Evolutionary conservation across 2,113 vertebrate species (phyloP).

Genomic region (Theropithecus gelada): DNA sequence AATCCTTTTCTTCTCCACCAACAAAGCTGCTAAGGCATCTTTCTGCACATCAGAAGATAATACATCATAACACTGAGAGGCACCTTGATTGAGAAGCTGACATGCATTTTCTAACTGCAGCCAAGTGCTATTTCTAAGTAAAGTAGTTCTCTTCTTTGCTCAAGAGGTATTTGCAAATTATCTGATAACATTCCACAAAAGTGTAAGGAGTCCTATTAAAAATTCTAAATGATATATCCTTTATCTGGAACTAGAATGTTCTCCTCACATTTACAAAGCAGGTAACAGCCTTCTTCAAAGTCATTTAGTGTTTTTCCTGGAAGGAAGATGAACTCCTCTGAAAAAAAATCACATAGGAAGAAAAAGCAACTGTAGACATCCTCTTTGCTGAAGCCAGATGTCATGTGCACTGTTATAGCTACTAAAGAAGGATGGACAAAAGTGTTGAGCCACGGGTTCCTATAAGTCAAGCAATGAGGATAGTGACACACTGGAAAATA

Average conservation of each 20-base stretch:
- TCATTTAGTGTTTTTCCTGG: background rate
- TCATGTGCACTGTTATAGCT: slow-evolving; percentile 84
- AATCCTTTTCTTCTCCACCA: slow-evolving; percentile 85
- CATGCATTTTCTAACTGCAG: slow-evolving; percentile 87
- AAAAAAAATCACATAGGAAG: background rate
- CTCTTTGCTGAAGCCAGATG: slow-evolving; percentile 82
- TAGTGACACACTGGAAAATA: slow-evolving; percentile 84
- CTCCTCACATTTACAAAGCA: background rate
- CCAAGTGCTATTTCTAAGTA: slow-evolving; percentile 90
- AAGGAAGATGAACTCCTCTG: background rate
- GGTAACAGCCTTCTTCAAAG: background rate
- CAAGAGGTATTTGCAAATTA: slow-evolving; percentile 91
- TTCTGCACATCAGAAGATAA: slow-evolving; percentile 95
- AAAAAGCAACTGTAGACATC: background rate
- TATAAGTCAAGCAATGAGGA: slow-evolving; percentile 91
- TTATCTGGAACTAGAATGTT: background rate
- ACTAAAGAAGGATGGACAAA: slow-evolving; percentile 90
- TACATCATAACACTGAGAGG: slow-evolving; percentile 86
- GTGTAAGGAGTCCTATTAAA: background rate
- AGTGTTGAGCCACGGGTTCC: slow-evolving; percentile 91
- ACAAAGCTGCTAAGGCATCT: slow-evolving; percentile 90
- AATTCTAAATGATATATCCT: background rate
- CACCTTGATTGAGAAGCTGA: slow-evolving; percentile 89
- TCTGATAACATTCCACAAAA: slow-evolving; percentile 79
- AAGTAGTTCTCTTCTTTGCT: slow-evolving; percentile 86